Percentiles rank a stretch among this genome's conserved stretches.
Evolutionary conservation across 2,888 invertebrate genomes (phyloP).

Genomic region (Apocheima hispidaria): DNA sequence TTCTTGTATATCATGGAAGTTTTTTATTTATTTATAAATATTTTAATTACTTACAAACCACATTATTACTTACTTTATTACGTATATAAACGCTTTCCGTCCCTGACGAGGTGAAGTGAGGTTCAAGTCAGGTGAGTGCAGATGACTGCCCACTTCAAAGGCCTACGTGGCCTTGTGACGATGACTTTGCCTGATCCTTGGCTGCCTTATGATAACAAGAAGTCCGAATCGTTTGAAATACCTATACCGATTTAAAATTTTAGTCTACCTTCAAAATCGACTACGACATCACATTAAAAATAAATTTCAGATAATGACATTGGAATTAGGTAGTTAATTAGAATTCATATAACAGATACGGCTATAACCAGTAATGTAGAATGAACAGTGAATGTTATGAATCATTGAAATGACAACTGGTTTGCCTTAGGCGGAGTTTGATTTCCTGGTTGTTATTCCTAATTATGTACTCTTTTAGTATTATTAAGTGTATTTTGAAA

Average conservation of each 20-base stretch:
- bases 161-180: slow-evolving; percentile 18
- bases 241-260: no score
- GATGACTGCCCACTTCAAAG: slow-evolving; percentile 16
- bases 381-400: slow-evolving; percentile 23
- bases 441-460: slow-evolving; percentile 27
- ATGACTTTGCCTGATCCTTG: background rate
- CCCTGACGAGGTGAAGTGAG: slow-evolving; percentile 42
- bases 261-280: no score
- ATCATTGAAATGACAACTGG: slow-evolving; percentile 27
- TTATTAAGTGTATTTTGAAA: background rate
- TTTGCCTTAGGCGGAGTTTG: slow-evolving; percentile 34
- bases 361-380: slow-evolving; percentile 4
- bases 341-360: background rate
- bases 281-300: background rate
- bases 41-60: background rate
- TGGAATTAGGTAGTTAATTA: slow-evolving; percentile 8
- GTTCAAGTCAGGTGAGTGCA: slow-evolving; percentile 35
- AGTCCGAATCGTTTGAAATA: background rate
- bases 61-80: background rate
- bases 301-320: slow-evolving; percentile 11
- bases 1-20: no score
- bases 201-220: background rate
- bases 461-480: slow-evolving; percentile 8
- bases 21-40: no score
- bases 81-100: slow-evolving; percentile 23